These are phyloP conservation scores for Sphaeramia orbicularis DNA, from an alignment of 2,797 vertebrate species.

Conservation along the genomic window DNA sequence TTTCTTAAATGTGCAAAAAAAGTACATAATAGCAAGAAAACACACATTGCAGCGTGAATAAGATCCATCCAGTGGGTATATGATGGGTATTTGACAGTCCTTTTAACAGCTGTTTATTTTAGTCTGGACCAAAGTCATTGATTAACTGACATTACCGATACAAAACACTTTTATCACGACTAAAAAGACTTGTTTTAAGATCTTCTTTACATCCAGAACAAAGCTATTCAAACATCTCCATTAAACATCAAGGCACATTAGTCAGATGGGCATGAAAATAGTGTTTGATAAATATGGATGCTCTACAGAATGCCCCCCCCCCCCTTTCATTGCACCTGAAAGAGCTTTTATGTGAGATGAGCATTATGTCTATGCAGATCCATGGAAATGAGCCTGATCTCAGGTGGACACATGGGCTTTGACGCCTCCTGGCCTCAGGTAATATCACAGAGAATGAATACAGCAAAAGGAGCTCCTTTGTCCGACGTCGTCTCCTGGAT, in stretches of 20 bases:
- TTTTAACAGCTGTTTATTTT: no score
- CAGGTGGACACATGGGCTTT: conserved; percentile 27
- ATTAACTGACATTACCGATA: conserved; percentile 4
- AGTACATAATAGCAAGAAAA: no score
- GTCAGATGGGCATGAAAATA: conserved; percentile 14
- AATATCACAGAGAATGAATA: conserved; percentile 25
- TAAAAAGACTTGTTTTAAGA: not conserved
- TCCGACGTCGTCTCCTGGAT: not conserved
- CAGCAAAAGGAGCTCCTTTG: conserved; percentile 5
- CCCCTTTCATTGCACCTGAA: conserved; percentile 34
- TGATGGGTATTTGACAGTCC: no score
- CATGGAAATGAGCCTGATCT: conserved; percentile 31
- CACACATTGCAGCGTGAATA: no score
- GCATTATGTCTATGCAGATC: conserved; percentile 30
- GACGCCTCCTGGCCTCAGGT: conserved; percentile 8
- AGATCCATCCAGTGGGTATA: no score
- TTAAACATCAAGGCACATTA: conserved; percentile 23
- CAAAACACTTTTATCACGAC: not conserved
- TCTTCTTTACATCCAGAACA: conserved; percentile 13
- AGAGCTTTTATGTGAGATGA: conserved; percentile 23
- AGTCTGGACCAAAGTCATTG: no score
- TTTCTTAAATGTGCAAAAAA: no score
- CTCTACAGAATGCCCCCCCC: not conserved
- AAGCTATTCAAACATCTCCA: conserved; percentile 28
- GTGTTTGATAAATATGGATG: conserved; percentile 34